Conservation (phyloP, 2,113 vertebrate genomes). For the Aptenodytes forsteri region DNA sequence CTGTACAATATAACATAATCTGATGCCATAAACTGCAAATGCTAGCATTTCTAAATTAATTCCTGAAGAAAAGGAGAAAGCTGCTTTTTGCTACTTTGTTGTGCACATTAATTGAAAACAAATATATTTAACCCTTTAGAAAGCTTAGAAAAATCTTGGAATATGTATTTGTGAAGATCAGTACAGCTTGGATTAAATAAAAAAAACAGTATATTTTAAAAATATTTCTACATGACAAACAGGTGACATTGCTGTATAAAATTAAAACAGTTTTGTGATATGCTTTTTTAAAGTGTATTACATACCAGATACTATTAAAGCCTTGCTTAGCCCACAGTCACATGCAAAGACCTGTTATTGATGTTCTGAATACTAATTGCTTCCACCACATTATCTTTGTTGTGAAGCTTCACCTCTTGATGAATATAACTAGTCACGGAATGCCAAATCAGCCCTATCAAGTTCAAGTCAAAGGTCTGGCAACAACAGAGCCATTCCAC, state of each 20-base stretch:
- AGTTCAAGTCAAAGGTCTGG: slow-evolving; percentile 27
- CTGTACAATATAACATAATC: neutral
- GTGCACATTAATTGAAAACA: neutral
- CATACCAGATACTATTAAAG: neutral
- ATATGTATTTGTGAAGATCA: neutral
- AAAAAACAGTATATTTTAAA: neutral
- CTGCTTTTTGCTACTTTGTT: neutral
- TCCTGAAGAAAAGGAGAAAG: neutral
- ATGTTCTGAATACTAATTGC: neutral
- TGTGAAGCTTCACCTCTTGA: slow-evolving; percentile 4
- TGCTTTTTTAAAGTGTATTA: rapidly evolving
- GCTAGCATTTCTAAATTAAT: neutral
- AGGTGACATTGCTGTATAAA: neutral
- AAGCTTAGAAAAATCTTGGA: neutral
- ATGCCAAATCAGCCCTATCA: neutral
- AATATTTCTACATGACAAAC: neutral
- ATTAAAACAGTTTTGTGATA: neutral
- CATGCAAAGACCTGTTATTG: neutral
- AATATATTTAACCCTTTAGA: neutral
- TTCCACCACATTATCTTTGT: slow-evolving; percentile 3
- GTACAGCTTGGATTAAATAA: neutral
- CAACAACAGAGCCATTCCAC: neutral
- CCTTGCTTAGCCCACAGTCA: neutral
- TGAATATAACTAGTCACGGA: neutral
- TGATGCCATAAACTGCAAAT: neutral